Evolutionary conservation across 2,797 vertebrate genomes (phyloP).

Genomic region (Chloroceryle inda): DNA sequence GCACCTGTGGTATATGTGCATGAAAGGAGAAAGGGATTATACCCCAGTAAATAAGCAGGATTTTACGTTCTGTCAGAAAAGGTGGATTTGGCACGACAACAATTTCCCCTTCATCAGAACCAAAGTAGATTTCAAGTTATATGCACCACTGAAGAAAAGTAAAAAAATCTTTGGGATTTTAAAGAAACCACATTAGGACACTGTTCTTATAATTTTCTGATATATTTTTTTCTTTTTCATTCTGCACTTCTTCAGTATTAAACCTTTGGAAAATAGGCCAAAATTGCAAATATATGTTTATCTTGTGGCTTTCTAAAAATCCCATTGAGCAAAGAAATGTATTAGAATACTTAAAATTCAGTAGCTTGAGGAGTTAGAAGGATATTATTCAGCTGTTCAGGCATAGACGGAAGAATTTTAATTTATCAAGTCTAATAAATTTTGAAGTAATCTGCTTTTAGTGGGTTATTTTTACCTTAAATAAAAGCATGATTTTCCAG

Average conservation of each 20-base stretch:
- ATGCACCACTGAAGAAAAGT: neutral
- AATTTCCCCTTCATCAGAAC: neutral
- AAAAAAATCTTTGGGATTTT: neutral
- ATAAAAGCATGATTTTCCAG: neutral
- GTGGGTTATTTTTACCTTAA: neutral
- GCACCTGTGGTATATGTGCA: neutral
- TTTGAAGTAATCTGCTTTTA: neutral
- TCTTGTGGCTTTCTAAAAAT: neutral
- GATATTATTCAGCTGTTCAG: neutral
- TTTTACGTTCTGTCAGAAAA: neutral
- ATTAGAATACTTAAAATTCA: neutral
- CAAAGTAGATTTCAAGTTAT: neutral
- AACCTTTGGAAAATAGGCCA: neutral
- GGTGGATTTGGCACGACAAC: neutral
- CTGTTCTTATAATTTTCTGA: neutral
- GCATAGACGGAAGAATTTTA: neutral
- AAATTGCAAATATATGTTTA: neutral
- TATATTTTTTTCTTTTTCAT: neutral
- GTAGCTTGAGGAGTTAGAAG: neutral
- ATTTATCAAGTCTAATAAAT: neutral
- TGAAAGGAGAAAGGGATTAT: neutral
- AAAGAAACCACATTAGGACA: neutral
- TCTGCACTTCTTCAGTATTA: neutral
- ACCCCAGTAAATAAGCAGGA: neutral
- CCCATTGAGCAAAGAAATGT: neutral